Conservation (phyloP, 2,888 invertebrate genomes). For the Autographa gamma region DNA sequence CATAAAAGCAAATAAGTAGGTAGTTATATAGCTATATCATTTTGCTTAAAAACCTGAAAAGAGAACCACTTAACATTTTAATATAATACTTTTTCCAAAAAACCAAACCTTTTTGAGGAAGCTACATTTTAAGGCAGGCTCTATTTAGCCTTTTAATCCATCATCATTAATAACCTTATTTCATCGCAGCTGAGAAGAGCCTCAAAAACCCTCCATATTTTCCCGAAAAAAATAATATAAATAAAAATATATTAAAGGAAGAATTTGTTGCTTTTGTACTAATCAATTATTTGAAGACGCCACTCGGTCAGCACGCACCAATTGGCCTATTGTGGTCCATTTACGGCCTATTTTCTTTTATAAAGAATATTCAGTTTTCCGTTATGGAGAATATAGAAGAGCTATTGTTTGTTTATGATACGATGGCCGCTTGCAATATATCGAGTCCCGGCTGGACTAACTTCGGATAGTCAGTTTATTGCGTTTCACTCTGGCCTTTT, state of each 20-base stretch:
- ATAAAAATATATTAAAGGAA: too few relatives aligned
- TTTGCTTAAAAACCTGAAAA: not conserved
- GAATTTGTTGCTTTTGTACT: not conserved
- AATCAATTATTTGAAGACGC: constrained; percentile 13
- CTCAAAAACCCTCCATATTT: not conserved
- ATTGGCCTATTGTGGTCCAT: constrained; percentile 29
- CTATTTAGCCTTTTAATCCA: constrained; percentile 2
- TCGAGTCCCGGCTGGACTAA: not conserved
- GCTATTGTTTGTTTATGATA: not conserved
- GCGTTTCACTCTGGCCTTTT: not conserved
- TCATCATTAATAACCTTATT: constrained; percentile 1
- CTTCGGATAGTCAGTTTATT: not conserved
- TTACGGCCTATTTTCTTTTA: constrained; percentile 18
- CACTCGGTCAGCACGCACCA: constrained; percentile 23
- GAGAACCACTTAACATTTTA: not conserved
- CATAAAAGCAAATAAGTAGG: not conserved
- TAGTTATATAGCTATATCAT: too few relatives aligned
- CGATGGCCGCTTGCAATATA: not conserved
- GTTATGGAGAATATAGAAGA: not conserved
- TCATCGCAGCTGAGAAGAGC: not conserved
- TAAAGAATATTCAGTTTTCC: constrained; percentile 16
- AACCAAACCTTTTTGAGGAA: not conserved
- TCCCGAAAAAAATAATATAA: not conserved
- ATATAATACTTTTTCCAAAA: not conserved
- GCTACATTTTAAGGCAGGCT: not conserved